Evolutionary conservation across 1,140 invertebrate genomes (phyloP), one percentile per base, ranked within the genome.

Genomic region (Goniozus legneri): DNA sequence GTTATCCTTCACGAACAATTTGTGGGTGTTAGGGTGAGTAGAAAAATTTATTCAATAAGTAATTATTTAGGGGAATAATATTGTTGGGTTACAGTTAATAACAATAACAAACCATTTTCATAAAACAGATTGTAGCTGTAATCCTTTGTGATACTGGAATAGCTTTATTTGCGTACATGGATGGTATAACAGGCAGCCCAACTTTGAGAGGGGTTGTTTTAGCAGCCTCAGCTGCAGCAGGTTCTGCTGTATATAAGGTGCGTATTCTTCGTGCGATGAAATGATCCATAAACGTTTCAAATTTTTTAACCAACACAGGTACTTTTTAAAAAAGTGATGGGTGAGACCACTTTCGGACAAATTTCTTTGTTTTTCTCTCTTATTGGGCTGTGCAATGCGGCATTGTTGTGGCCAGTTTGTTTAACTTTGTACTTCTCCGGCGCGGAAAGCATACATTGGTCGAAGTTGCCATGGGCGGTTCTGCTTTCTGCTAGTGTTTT

Each of bases 1-100:
- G 93, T 96, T 38, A 92, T 97, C 58, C 78, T 97, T 31, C 93
- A 97, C 66, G 91, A 97, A 65, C 92, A 97, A 69, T 97, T 97
- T 76, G 92, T 97, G 44, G 93, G 93, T 35, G 87, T 96, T 12
- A 79, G 93, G 77, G 94, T 97, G 76, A 87, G 86, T 81, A 53
- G n/a, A n/a, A 36, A 2, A 39, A 20, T 47, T 41, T n/a, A n/a
- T n/a, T n/a, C n/a, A n/a, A n/a, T n/a, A n/a, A n/a, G n/a, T n/a
- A n/a, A n/a, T n/a, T n/a, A n/a, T n/a, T n/a, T n/a, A n/a, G n/a
- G n/a, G n/a, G n/a, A n/a, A n/a, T n/a, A n/a, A n/a, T 37, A 32
- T 35, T 13, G 13, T 3, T 22, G 8, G 24, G 15, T 22, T 49
- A 7, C 12, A 33, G 16, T n/a, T n/a, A n/a, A n/a, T n/a, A n/a